Conservation (phyloP, 1,140 invertebrate genomes). For the Apis laboriosa region DNA sequence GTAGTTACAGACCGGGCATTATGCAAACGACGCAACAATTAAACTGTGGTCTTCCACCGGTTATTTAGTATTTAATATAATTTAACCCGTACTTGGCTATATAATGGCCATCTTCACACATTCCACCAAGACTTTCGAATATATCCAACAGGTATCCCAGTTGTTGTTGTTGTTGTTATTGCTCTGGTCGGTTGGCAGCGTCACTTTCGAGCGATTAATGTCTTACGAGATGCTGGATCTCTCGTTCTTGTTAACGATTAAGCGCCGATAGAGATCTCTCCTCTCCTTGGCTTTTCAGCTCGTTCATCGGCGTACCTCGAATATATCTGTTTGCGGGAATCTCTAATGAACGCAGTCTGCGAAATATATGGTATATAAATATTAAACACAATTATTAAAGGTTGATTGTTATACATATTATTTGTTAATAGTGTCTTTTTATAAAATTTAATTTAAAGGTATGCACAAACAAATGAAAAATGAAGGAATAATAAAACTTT, state of each 20-base stretch:
- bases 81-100: conserved; percentile 52
- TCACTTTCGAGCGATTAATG: conserved; percentile 9
- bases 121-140: conserved; percentile 39
- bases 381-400: too few species aligned
- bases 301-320: background rate
- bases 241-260: conserved; percentile 17
- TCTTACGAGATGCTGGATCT: conserved; percentile 4
- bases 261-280: background rate
- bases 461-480: too few species aligned
- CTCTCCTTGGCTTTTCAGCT: background rate
- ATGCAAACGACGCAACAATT: conserved; percentile 79
- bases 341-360: background rate
- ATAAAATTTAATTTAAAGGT: too few species aligned
- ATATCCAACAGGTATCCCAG: conserved; percentile 38
- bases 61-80: conserved; percentile 76
- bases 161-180: background rate
- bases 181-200: background rate
- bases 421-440: too few species aligned
- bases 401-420: too few species aligned
- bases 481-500: too few species aligned
- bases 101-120: conserved; percentile 56
- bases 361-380: background rate
- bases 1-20: conserved; percentile 70
- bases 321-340: background rate
- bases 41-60: conserved; percentile 70